Evolutionary conservation across 2,113 vertebrate species (phyloP), one percentile per base, ranked within the genome.

Genomic region (Phylloscopus trochiloides): DNA sequence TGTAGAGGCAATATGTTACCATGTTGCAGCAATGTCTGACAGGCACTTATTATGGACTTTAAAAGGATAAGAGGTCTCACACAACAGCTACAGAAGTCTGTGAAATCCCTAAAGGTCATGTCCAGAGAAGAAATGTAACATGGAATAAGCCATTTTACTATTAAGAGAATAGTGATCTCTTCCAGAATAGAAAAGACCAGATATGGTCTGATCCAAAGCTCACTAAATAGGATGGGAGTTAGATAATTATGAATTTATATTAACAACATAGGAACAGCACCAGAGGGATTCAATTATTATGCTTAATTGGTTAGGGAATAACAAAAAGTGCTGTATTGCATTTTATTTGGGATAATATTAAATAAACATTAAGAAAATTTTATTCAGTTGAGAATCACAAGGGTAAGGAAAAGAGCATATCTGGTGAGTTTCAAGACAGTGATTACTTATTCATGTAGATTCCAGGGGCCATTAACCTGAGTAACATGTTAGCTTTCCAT

Each of bases 1-100:
- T 57, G 66, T 89, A 90, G 73, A 91, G 36, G 81, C 88, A 96
- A 96, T 97, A 97, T 48, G 54, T 97, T 97, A 98, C 82, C 86
- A 42, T 81, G 45, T 89, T 94, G 63, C 92, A 88, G 81, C 58
- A 85, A 82, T 80, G 91, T 93, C 94, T 97, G 96, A 95, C 96
- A 97, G 93, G 85, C 73, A 63, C 96, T 98, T 98, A 96, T 94
- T 96, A 97, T 82, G 62, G 79, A 97, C 95, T 97, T 97, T 94
- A 84, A 97, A 96, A 96, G 86, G 59, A 94, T 87, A 92, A 86
- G 45, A 34, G 70, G 22, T 70, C 78, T 80, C 47, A 74, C 24
- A 83, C 29, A 96, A 89, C 9, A 88, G 85, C 57, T 95, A 90
- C 65, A 59, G 76, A 96, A 88, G 40, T 86, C 86, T 74, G 11